Base-by-base conservation (phyloP, 2,797 vertebrate species). In the Hephaestus fuliginosus region DNA sequence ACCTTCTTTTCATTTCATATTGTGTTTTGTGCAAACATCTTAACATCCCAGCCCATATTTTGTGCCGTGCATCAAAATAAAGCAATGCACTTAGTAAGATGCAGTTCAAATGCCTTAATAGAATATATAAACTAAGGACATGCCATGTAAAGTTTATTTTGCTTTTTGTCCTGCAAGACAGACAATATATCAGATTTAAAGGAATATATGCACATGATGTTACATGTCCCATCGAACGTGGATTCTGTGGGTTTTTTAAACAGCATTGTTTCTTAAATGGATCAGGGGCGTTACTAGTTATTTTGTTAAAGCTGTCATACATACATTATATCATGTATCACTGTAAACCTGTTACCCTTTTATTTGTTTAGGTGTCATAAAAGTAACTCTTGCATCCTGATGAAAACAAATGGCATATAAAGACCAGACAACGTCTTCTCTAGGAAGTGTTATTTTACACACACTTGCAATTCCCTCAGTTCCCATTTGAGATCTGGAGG, bases 401-500 rank as follows among this genome's bases (percentile, higher is more conserved):
- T 13, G 33, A 2, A 49, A 57, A 67, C 28, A 51, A 64, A 15
- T 41, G 1, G 36, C 30, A 68, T 30, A 1, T 66, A 64, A 77
- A 20, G 4, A 53, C 55, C 58, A 66, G 5, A 33, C 33, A 61
- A 36, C 7, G 22, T 44, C 55, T 51, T 66, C 44, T 74, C 11
- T 1, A 7, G 9, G 20, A 67, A 51, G 62, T 46, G 17, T 13
- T 53, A 14, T 30, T 52, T 66, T 14, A 64, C 20, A 44, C 52
- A 64, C 39, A 79, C 13, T 52, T 48, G 25, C 13, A 68, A 44
- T 76, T 76, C 52, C 71, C 70, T 20, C 3, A 52, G 57, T 61
- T 57, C 64, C 60, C n/a, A 22, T 77, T 49, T 44, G 7, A 56
- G 55, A 51, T 69, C 76, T 41, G 43, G 44, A 63, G 15, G 11